Conservation (phyloP, 64 coral and sea anemone species). For the Montipora capricornis region DNA sequence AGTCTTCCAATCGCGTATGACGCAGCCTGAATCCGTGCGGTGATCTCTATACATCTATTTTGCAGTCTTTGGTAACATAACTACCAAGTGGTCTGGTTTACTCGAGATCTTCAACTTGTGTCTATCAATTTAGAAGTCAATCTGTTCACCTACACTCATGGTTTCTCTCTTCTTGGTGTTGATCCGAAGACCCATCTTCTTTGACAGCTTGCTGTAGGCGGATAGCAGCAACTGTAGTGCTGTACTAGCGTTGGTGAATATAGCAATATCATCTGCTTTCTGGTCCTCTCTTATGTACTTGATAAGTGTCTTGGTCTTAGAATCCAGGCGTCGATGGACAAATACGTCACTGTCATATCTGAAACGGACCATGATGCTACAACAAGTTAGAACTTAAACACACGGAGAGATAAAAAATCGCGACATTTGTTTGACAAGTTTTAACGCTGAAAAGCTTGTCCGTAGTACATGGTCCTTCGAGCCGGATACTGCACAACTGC, state of each 20-base stretch:
- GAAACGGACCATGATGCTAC: not conserved
- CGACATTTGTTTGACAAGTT: too few species aligned
- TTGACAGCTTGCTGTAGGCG: not conserved
- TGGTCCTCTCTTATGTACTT: conserved; percentile 50
- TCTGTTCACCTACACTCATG: conserved; percentile 17
- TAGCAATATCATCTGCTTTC: conserved; percentile 46
- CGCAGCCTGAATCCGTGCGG: too few species aligned
- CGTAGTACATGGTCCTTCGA: too few species aligned
- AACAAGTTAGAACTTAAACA: too few species aligned
- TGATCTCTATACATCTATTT: too few species aligned
- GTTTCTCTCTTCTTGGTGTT: conserved; percentile 56
- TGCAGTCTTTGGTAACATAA: too few species aligned
- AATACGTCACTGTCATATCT: conserved; percentile 9
- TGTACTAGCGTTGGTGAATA: conserved; percentile 43
- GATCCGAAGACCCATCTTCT: conserved; percentile 17
- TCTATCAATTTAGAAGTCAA: conserved; percentile 44
- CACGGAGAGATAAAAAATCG: too few species aligned
- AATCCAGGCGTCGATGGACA: conserved; percentile 26
- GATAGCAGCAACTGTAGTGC: conserved; percentile 30
- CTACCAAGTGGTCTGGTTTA: not conserved
- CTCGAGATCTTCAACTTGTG: conserved; percentile 5
- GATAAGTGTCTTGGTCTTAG: conserved; percentile 45
- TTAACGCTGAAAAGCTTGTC: too few species aligned
- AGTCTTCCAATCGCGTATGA: too few species aligned
- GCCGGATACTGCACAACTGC: too few species aligned